Base-by-base conservation (phyloP, 2,113 vertebrate species). In the Herpetotheres cachinnans region DNA sequence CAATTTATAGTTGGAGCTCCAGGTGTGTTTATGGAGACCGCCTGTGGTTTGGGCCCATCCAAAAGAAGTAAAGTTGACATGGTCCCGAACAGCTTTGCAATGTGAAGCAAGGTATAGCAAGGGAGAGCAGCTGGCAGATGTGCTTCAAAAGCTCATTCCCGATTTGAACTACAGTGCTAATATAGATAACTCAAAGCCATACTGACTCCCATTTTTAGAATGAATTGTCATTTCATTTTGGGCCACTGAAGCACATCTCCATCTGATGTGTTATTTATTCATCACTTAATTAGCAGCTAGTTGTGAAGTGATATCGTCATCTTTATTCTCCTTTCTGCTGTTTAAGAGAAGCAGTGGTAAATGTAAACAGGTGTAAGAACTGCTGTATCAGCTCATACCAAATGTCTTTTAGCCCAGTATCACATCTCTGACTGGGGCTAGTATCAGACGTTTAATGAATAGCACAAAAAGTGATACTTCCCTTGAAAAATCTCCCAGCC, bases 261-360 rank as follows among this genome's bases (percentile, higher is more conserved):
- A 80, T 93, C 74, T 93, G 90, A 95, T 72, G 34, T 90, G 74
- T 90, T 86, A 78, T 19, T 79, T 91, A 62, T 86, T 93, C 38
- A 34, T 71, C 47, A 70, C 50, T 86, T 92, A 94, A 89, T 95
- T 93, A 89, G 47, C 32, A 93, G 36, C 55, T 94, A 71, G 30
- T 47, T 84, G 61, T 58, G 44, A 95, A 90, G 67, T 46, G 36
- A 4, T 61, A 61, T 61, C 80, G 74, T 94, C 50, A 32, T 71
- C 42, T 95, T 86, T 59, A 58, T 86, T 93, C 73, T 89, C 11
- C 8, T 91, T 78, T 86, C 65, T 91, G 3, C 34, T 73, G 34
- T 70, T 93, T 36, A n/a, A 18, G n/a, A 85, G 59, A 86, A 59
- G 47, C 50, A 25, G 24, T 50, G 50, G 19, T 71, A 71, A 92